Evolutionary conservation across 2,113 vertebrate genomes (phyloP).

Genomic region (Leucopsar rothschildi): DNA sequence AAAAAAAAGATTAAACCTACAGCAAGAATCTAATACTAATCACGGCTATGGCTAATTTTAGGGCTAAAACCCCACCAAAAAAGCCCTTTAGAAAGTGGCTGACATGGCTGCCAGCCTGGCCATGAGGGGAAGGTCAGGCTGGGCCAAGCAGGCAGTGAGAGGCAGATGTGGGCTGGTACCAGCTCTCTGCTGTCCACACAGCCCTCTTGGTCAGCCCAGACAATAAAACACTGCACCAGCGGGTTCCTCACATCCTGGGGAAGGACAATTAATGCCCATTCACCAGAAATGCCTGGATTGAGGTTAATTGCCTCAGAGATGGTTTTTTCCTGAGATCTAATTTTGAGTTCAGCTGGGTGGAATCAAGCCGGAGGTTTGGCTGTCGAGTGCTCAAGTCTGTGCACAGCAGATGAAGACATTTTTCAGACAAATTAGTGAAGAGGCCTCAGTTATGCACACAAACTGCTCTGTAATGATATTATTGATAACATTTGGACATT

Average conservation of each 20-base stretch:
- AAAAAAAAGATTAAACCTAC: neutral
- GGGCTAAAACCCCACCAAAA: neutral
- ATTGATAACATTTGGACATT: neutral
- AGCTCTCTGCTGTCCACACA: fast-evolving
- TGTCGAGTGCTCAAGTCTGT: neutral
- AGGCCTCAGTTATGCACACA: neutral
- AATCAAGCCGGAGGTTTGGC: neutral
- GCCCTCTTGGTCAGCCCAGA: neutral
- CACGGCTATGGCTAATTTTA: neutral
- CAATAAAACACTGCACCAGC: fast-evolving
- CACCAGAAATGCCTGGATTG: neutral
- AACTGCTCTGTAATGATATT: neutral
- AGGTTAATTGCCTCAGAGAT: neutral
- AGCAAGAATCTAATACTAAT: neutral
- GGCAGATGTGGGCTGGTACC: neutral
- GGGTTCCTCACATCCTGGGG: fast-evolving
- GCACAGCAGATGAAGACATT: neutral
- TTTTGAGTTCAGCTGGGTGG: neutral
- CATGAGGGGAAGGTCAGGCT: neutral
- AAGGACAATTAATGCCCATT: neutral
- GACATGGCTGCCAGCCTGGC: neutral
- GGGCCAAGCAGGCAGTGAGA: neutral
- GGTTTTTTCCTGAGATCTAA: neutral
- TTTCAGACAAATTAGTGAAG: slow-evolving; percentile 12
- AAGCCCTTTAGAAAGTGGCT: neutral